Base-by-base conservation (phyloP, 2,888 invertebrate genomes). In the Salticus scenicus region DNA sequence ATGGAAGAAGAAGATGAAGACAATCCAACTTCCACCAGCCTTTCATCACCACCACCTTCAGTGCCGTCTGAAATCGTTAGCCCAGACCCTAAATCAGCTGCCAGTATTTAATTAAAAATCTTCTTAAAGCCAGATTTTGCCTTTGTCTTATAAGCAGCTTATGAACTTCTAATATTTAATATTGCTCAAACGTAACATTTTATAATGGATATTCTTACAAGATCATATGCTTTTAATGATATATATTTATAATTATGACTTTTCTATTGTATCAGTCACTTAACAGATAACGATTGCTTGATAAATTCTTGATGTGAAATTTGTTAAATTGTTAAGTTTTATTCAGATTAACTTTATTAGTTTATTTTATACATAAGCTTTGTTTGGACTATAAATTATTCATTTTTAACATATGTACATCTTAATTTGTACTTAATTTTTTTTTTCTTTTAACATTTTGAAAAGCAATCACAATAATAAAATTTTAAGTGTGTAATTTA, bases 1-100 rank as follows among this genome's bases (percentile, higher is more conserved):
- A 96, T 96, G 96, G 94, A 94, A 88, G 96, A 97, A 91, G 95
- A 95, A 88, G 95, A 95, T 91, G 95, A 95, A 89, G 94, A 66
- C 31, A 28, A 75, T 70, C 10, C 82, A 69, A 28, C 31, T 71
- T 69, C 74, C 41, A 20, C 67, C 33, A 20, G 41, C 33, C 0
- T 57, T 1, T 57, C 57, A 24, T n/a, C 47, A 12, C 47, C 7
- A 47, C 28, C 66, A 66, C 31, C 67, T 33, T 20, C 71, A 63
- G n/a, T 64, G 69, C 47, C 67, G 37, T 81, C 47, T 27, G 10
- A 31, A 47, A 10, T 17, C 17, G 24, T 47, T 2, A 57, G 42
- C 14, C 69, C 51, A 41, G 67, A 74, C n/a, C 24, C 28, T 28
- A 42, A 31, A 30, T 69, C 51, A 28, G 74, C 63, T 69, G 67